Evolutionary conservation across 2,797 vertebrate genomes (phyloP).

Genomic region (Spondyliosoma cantharus): DNA sequence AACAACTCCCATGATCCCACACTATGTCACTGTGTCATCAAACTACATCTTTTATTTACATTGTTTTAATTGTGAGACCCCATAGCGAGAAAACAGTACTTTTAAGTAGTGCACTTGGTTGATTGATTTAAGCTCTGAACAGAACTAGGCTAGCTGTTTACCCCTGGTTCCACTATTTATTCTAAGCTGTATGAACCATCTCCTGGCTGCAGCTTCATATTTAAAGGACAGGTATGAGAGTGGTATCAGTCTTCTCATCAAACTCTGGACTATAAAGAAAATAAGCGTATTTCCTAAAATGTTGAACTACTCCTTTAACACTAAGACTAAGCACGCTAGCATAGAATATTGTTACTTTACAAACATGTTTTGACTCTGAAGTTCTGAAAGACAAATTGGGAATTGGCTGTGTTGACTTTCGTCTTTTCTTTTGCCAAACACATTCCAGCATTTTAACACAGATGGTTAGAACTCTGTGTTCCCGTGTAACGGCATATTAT

Average conservation of each 20-base stretch:
- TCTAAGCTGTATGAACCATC: background rate
- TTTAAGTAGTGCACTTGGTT: background rate
- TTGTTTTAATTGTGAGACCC: too few species aligned
- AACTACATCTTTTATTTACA: too few species aligned
- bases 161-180: background rate
- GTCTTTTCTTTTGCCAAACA: slow-evolving; percentile 18
- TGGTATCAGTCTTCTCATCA: background rate
- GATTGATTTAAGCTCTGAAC: background rate
- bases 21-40: too few species aligned
- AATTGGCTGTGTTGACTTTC: background rate
- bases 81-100: too few species aligned
- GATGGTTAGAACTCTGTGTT: slow-evolving; percentile 5
- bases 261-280: background rate
- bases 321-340: background rate
- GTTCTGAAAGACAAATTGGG: background rate
- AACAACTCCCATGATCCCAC: too few species aligned
- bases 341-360: background rate
- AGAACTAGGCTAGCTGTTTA: background rate
- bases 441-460: background rate
- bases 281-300: background rate
- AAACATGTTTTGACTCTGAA: background rate
- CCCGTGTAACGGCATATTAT: background rate
- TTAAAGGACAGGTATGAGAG: background rate
- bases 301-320: background rate
- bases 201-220: background rate